Conservation (phyloP, 2,888 invertebrate species). For the Myopa tessellatipennis region DNA sequence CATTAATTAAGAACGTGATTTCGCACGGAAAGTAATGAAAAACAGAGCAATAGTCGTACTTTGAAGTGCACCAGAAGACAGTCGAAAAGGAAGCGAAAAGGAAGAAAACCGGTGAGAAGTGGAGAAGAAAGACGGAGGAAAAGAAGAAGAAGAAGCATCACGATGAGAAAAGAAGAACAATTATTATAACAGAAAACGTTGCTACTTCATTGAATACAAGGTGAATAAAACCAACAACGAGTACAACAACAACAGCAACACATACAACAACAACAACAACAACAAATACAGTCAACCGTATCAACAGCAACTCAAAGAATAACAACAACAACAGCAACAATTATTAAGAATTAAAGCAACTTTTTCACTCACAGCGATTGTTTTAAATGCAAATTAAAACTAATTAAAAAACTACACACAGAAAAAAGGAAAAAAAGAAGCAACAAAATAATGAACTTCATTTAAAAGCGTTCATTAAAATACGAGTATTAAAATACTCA, state of each 20-base stretch:
- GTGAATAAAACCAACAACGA: conserved; percentile 41
- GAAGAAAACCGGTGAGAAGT: too few species aligned
- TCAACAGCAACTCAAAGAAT: neutral
- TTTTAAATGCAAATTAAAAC: conserved; percentile 16
- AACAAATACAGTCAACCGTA: neutral
- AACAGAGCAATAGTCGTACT: too few species aligned
- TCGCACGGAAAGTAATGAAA: too few species aligned
- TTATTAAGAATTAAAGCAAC: neutral
- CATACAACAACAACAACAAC: neutral
- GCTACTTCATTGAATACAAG: conserved; percentile 28
- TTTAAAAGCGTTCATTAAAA: neutral
- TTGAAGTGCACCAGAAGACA: too few species aligned
- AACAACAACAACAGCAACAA: conserved; percentile 19
- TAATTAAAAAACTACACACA: neutral
- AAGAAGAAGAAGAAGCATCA: neutral
- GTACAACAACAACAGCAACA: conserved; percentile 13
- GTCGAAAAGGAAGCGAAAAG: too few species aligned
- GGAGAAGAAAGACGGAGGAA: too few species aligned
- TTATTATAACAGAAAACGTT: neutral
- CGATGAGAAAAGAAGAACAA: neutral
- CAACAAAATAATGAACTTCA: neutral
- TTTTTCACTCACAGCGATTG: neutral
- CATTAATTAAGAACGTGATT: too few species aligned
- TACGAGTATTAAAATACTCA: too few species aligned
- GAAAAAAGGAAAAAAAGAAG: too few species aligned